A percentile compares a stretch with the other conserved stretches of the same genome.
These are phyloP conservation scores for Rutpela maculata DNA, from an alignment of 2,888 invertebrate genomes.

Conservation along the genomic window DNA sequence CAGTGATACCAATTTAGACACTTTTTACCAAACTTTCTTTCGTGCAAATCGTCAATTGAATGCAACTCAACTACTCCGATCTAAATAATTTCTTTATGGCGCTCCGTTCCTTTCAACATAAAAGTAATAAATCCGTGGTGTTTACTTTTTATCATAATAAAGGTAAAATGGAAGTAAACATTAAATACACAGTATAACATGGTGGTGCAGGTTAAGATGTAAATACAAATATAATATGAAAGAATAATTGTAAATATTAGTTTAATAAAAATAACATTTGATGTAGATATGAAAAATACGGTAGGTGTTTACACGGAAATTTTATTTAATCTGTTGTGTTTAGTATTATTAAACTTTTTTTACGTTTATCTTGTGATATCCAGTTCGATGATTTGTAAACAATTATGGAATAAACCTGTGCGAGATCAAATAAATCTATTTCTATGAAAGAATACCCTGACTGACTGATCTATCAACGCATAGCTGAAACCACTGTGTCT, in stretches of 20 bases:
- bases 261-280: conserved; percentile 31
- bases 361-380: neutral
- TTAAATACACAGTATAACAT: conserved; percentile 23
- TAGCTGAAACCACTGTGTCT: no score
- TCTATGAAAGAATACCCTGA: no score
- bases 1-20: no score
- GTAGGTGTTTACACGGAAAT: conserved; percentile 27
- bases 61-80: no score
- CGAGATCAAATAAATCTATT: no score
- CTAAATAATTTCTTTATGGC: conserved; percentile 27
- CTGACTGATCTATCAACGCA: no score
- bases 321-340: conserved; percentile 7
- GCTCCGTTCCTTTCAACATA: conserved; percentile 31
- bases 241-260: conserved; percentile 35
- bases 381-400: neutral
- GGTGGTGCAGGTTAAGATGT: conserved; percentile 19
- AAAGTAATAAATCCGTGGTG: conserved; percentile 21
- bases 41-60: no score
- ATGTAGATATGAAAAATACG: conserved; percentile 33
- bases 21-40: no score
- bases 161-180: conserved; percentile 32
- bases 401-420: no score
- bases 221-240: neutral
- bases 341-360: neutral
- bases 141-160: conserved; percentile 30